Evolutionary conservation across 53 echinoderm and acorn worm genomes (phyloP), one percentile per base, ranked within the genome.

Genomic region (Crossaster papposus): DNA sequence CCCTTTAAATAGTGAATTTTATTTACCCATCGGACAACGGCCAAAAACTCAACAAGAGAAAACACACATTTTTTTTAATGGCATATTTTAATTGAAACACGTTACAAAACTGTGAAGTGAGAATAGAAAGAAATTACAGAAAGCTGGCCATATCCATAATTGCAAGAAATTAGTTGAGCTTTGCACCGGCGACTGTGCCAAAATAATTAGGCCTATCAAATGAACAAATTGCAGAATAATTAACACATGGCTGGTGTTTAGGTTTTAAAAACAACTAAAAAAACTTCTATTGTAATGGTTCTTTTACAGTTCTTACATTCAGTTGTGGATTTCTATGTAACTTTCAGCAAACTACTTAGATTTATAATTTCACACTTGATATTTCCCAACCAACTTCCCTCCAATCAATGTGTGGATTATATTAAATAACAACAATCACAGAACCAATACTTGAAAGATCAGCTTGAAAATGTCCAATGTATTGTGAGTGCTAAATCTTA

Each of bases 1-100:
- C n/a, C n/a, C n/a, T n/a, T n/a, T n/a, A n/a, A n/a, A n/a, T n/a
- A n/a, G n/a, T n/a, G n/a, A n/a, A n/a, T n/a, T n/a, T n/a, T n/a
- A n/a, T 1, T 44, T 44, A 62, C 62, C 62, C 17, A 0, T 2
- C 23, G 12, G 12, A 17, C 62, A 31, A 79, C 78, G n/a, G 44
- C 26, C 58, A 32, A 14, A 81, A 62, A 54, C 18, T 4, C 58
- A 32, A 58, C 11, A 12, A 30, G n/a, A 14, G 58, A 34, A 7
- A 36, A 84, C 7, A 29, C 52, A 58, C 54, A 38, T 64, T 36
- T 82, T 68, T 50, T 14, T n/a, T 82, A 82, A 82, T 82, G 68
- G 82, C 82, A 82, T 82, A 62, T n/a, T 65, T 65, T 65, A 35
- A 38, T 65, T 82, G 82, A 82, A 82, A 82, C 82, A 82, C 82